Conservation (phyloP, 2,888 invertebrate species). For the Apodemia mormo region DNA sequence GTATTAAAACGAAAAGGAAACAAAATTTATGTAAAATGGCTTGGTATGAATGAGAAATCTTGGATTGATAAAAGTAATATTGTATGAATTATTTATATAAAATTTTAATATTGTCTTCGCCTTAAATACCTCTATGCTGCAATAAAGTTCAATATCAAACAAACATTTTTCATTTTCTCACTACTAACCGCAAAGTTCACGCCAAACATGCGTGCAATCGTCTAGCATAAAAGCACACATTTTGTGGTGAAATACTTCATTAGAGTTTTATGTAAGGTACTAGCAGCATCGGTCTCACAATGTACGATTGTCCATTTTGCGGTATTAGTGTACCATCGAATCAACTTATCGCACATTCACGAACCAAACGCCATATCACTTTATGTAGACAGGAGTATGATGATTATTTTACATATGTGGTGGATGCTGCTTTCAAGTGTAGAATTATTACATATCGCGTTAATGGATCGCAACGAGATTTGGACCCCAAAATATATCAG, state of each 20-base stretch:
- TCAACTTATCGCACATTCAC: conserved; percentile 18
- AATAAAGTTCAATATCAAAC: too few relatives aligned
- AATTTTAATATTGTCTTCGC: too few relatives aligned
- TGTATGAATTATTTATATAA: too few relatives aligned
- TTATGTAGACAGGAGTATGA: background rate
- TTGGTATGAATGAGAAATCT: background rate
- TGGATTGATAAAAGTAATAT: conserved; percentile 22
- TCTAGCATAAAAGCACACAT: too few relatives aligned
- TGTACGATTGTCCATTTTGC: conserved; percentile 14
- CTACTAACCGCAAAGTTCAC: too few relatives aligned
- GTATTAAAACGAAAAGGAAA: conserved; percentile 26
- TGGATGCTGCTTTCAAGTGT: background rate
- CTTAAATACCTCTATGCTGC: too few relatives aligned
- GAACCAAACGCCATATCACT: conserved; percentile 15
- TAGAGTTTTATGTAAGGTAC: too few relatives aligned
- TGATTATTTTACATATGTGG: conserved; percentile 4
- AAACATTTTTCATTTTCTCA: too few relatives aligned
- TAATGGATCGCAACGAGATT: background rate
- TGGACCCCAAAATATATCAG: background rate
- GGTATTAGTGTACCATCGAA: conserved; percentile 17
- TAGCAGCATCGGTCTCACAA: background rate
- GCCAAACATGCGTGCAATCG: too few relatives aligned
- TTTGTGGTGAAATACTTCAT: too few relatives aligned
- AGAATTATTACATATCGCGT: background rate
- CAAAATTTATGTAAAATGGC: conserved; percentile 28